Percentiles rank a stretch among this genome's conserved stretches.
Evolutionary conservation across 1,140 invertebrate species (phyloP).

Genomic region (Callitettix versicolor): DNA sequence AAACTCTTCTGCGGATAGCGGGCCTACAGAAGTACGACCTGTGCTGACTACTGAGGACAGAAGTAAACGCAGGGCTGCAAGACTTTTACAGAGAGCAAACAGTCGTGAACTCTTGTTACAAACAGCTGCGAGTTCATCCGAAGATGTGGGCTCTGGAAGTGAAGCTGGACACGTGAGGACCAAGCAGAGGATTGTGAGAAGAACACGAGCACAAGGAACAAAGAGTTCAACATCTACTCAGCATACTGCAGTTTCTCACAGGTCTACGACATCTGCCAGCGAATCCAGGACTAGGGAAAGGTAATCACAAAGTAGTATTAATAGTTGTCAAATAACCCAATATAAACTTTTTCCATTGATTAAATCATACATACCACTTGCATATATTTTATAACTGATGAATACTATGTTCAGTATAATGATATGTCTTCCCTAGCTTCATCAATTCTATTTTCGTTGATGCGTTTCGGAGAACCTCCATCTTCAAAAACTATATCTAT

Average conservation of each 20-base stretch:
- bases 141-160: slow-evolving; percentile 33
- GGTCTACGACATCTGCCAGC: background rate
- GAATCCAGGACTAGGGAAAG: slow-evolving; percentile 13
- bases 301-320: too few relatives aligned
- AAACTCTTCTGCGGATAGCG: slow-evolving; percentile 36
- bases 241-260: background rate
- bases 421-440: too few relatives aligned
- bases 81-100: slow-evolving; percentile 36
- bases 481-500: too few relatives aligned
- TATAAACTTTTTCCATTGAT: too few relatives aligned
- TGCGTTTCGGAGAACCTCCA: too few relatives aligned
- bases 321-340: background rate
- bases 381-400: too few relatives aligned
- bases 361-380: too few relatives aligned
- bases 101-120: slow-evolving; percentile 36
- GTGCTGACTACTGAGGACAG: slow-evolving; percentile 18
- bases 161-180: slow-evolving; percentile 22
- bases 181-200: background rate
- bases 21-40: slow-evolving; percentile 6
- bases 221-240: background rate
- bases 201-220: background rate
- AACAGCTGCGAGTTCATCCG: slow-evolving; percentile 37
- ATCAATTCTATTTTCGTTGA: too few relatives aligned
- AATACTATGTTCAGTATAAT: too few relatives aligned
- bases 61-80: slow-evolving; percentile 29